These are phyloP conservation scores for Phataginus tetradactyla DNA, from an alignment of 2,797 vertebrate genomes.

Conservation along the genomic window DNA sequence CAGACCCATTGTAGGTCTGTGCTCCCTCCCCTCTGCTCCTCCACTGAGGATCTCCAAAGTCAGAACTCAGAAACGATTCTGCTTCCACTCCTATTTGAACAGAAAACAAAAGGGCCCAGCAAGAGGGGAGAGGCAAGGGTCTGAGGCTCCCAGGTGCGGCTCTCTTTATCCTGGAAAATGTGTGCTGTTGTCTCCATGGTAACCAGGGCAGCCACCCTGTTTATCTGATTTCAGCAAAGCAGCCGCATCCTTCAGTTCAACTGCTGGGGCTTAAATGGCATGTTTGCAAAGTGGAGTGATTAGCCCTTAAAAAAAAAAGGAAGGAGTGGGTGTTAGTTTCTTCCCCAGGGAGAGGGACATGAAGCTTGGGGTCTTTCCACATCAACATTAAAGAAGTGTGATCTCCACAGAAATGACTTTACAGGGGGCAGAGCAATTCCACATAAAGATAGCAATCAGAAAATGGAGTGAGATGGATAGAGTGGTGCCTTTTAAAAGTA, in stretches of 20 bases:
- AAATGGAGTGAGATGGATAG: background rate
- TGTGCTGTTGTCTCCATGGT: conserved; percentile 73
- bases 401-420: background rate
- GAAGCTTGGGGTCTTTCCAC: conserved; percentile 50
- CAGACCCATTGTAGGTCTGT: background rate
- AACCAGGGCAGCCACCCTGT: conserved; percentile 64
- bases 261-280: conserved; percentile 26
- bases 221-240: conserved; percentile 65
- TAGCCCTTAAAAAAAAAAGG: conserved; percentile 69
- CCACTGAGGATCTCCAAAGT: background rate
- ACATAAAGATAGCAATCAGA: background rate
- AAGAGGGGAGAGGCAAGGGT: background rate
- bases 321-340: background rate
- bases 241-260: conserved; percentile 55
- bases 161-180: conserved; percentile 53
- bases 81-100: conserved; percentile 26
- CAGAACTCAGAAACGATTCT: conserved; percentile 13
- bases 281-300: conserved; percentile 64
- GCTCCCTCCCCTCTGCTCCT: background rate
- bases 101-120: conserved; percentile 64
- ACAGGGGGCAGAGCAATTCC: background rate
- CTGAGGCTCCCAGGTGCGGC: conserved; percentile 76
- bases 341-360: background rate
- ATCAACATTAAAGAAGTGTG: conserved; percentile 51
- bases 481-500: conserved; percentile 14